Conservation (phyloP, 2,888 invertebrate genomes). For the Acrobasis suavella region DNA sequence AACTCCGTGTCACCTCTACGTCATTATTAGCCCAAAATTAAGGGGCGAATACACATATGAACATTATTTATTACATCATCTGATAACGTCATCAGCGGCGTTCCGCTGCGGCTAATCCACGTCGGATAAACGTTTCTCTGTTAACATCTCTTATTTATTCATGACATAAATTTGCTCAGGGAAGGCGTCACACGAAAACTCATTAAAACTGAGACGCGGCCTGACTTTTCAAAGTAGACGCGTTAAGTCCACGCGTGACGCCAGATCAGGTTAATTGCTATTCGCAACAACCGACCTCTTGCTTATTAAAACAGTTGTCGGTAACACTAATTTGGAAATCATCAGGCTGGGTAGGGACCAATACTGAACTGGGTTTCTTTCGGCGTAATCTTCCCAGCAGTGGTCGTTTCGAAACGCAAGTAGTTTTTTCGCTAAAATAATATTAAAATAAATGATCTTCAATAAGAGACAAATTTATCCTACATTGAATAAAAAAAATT, state of each 20-base stretch:
- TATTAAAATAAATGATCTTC: too few species aligned
- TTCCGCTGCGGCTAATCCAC: constrained; percentile 68
- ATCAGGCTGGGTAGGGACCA: too few species aligned
- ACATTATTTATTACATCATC: too few species aligned
- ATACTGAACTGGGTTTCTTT: too few species aligned
- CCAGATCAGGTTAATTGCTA: constrained; percentile 68
- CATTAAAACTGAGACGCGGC: constrained; percentile 79
- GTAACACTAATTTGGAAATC: constrained; percentile 69
- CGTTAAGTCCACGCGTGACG: constrained; percentile 81
- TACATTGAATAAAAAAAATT: too few species aligned
- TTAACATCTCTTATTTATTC: constrained; percentile 75
- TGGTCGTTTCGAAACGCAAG: too few species aligned
- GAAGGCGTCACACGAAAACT: constrained; percentile 80
- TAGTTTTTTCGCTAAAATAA: too few species aligned
- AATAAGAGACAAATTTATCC: too few species aligned
- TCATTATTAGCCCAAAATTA: too few species aligned
- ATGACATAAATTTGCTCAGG: constrained; percentile 79
- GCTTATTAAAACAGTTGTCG: constrained; percentile 71
- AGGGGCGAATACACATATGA: too few species aligned
- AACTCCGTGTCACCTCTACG: too few species aligned
- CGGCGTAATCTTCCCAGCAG: too few species aligned
- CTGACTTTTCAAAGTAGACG: constrained; percentile 80
- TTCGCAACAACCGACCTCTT: constrained; percentile 67
- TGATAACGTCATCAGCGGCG: constrained; percentile 36
- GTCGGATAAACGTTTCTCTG: constrained; percentile 73